A percentile compares a stretch with the other conserved stretches of the same genome.
Evolutionary conservation across 2,888 invertebrate genomes (phyloP).

Genomic region (Mactromeris polynyma): DNA sequence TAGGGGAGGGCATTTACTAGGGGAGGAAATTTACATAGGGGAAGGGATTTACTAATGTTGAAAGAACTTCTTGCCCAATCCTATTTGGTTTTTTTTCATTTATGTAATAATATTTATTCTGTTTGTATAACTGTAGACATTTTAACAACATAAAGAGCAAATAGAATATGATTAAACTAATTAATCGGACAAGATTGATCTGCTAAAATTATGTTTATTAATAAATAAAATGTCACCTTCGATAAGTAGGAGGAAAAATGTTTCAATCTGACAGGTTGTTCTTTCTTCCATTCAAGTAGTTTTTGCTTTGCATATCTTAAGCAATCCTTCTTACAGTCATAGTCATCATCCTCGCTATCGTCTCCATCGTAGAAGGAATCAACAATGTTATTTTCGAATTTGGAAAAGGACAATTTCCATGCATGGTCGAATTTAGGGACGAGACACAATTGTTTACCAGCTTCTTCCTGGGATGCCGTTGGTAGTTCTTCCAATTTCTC

Average conservation of each 20-base stretch:
- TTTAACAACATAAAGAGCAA: too few species aligned
- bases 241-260: background rate
- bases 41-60: too few species aligned
- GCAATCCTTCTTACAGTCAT: background rate
- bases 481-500: background rate
- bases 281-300: background rate
- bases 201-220: too few species aligned
- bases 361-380: background rate
- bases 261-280: background rate
- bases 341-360: background rate
- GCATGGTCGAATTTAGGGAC: background rate
- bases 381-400: background rate
- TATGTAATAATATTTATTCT: too few species aligned
- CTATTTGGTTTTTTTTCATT: too few species aligned
- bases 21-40: too few species aligned
- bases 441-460: background rate
- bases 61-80: too few species aligned
- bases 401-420: background rate
- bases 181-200: too few species aligned
- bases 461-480: background rate
- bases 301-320: background rate
- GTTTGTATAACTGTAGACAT: too few species aligned
- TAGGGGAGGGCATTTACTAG: too few species aligned
- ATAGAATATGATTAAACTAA: too few species aligned
- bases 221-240: background rate